Percentiles rank a stretch among this genome's conserved stretches.
Evolutionary conservation across 2,888 invertebrate species (phyloP).

Genomic region (Itoplectis maculator): DNA sequence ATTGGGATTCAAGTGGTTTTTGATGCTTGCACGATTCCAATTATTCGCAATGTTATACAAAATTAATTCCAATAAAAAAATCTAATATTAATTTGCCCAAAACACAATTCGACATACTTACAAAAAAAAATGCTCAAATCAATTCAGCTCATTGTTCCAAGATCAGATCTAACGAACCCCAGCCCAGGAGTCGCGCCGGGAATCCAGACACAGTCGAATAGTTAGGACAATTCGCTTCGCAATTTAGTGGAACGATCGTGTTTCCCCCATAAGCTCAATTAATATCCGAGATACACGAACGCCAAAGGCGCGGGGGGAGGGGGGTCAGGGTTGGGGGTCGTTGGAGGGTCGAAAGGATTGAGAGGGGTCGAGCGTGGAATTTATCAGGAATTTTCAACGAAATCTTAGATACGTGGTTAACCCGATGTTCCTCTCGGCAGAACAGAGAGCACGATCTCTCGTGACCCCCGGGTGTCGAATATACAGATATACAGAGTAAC

Average conservation of each 20-base stretch:
- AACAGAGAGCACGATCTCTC: conserved; percentile 39
- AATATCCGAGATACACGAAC: conserved; percentile 17
- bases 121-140: too few relatives aligned
- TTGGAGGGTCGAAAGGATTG: conserved; percentile 22
- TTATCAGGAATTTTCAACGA: conserved; percentile 50
- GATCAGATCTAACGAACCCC: too few relatives aligned
- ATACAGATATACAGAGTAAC: conserved; percentile 22
- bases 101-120: too few relatives aligned
- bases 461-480: conserved; percentile 42
- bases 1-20: not conserved
- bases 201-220: too few relatives aligned
- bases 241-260: not conserved
- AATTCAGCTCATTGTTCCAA: too few relatives aligned
- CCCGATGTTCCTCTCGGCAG: conserved; percentile 33
- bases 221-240: not conserved
- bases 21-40: not conserved
- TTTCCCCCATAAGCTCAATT: not conserved
- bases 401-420: conserved; percentile 54
- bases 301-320: too few relatives aligned
- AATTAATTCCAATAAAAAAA: too few relatives aligned
- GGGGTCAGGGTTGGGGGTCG: too few relatives aligned
- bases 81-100: too few relatives aligned
- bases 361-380: conserved; percentile 26
- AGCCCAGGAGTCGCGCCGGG: too few relatives aligned
- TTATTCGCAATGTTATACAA: too few relatives aligned